Base-by-base conservation (phyloP, 1,140 invertebrate genomes). In the Aphidius ervi region DNA sequence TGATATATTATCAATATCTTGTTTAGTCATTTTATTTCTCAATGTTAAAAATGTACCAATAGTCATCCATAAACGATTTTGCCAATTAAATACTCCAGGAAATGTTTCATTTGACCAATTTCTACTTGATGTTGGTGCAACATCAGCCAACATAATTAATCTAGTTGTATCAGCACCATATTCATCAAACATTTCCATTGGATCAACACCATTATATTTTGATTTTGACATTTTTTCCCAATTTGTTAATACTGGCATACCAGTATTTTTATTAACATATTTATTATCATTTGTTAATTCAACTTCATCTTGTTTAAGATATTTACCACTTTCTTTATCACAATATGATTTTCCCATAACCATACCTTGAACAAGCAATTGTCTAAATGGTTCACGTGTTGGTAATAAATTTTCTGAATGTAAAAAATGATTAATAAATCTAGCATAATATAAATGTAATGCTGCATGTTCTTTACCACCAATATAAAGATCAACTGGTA, bases 211-310 rank as follows among this genome's bases (percentile, higher is more conserved):
- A 82, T 99, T 99, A 58, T 88, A 77, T 81, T 99, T 99, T 1
- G 97, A 99, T 82, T 99, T 99, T 63, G 94, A 97, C 97, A 99
- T 99, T 84, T 99, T 99, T 74, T 99, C 97, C 92, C 92, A 98
- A 20, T 83, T 76, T 57, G 86, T 83, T 16, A 81, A 72, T 0
- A 98, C 85, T n/a, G 82, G 71, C 59, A 86, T 78, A 43, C 86
- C 83, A 2, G 87, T 88, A 5, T 62, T 73, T 74, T 86, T 91
- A 46, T 89, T 84, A 42, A 86, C 75, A 41, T 83, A 84, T 61
- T 83, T 78, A 1, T 73, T 67, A 42, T 82, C 86, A 31, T 31
- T 1, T 31, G 4, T 31, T 31, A 75, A 82, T 58, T 86, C 85
- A 1, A 97, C 88, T 72, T 94, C 81, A n/a, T 86, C 74, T 67